Conservation (phyloP, 2,888 invertebrate genomes). For the Drosophila pegasa region DNA sequence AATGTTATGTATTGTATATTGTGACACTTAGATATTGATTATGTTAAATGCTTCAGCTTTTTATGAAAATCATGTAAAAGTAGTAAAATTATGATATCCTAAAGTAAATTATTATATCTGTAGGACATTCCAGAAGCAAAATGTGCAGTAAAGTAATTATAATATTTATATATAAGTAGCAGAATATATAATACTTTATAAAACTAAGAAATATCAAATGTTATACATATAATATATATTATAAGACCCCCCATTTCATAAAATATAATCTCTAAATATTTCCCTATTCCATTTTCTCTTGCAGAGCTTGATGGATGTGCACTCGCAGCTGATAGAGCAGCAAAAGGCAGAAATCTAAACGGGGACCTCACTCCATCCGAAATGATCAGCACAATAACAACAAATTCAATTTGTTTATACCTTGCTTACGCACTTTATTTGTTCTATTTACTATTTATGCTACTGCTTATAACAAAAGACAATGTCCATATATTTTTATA, state of each 20-base stretch:
- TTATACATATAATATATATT: not conserved
- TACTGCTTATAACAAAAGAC: conserved; percentile 10
- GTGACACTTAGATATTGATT: too few species aligned
- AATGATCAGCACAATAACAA: not conserved
- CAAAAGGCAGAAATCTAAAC: conserved; percentile 25
- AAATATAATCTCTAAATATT: too few species aligned
- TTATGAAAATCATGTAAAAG: too few species aligned
- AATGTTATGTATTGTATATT: too few species aligned
- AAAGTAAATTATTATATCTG: too few species aligned
- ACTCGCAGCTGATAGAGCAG: conserved; percentile 91
- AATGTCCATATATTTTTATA: conserved; percentile 18
- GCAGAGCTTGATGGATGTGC: conserved; percentile 93
- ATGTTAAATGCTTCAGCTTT: too few species aligned
- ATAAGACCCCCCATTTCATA: not conserved
- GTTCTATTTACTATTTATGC: conserved; percentile 22
- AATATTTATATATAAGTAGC: too few species aligned
- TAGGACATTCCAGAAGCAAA: too few species aligned
- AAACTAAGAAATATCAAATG: not conserved
- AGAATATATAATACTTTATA: too few species aligned
- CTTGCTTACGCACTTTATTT: conserved; percentile 20
- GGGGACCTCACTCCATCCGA: not conserved
- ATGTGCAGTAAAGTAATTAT: too few species aligned
- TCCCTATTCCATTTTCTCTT: conserved; percentile 19
- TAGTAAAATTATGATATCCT: too few species aligned
- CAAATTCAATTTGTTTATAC: not conserved